phyloP scores from a whole-genome alignment of 2,797 vertebrate species.

The Anniella stebbinsi region DNA sequence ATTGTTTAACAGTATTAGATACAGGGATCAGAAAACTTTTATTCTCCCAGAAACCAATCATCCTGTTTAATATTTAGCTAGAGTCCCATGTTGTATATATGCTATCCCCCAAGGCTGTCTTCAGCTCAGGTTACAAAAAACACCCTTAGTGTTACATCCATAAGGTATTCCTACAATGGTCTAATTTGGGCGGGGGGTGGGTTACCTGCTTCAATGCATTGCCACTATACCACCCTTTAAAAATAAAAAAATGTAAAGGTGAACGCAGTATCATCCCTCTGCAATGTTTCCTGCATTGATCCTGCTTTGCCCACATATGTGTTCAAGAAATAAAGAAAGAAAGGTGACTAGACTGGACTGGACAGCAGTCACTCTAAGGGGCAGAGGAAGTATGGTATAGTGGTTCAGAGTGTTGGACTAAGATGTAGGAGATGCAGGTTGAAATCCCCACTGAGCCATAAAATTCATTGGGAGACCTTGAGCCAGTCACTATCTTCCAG shows the following conservation, averaged over 20 bases:
- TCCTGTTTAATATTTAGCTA: neutral
- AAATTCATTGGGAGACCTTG: neutral
- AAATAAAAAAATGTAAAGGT: neutral
- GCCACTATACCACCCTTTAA: neutral
- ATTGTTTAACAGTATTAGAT: neutral
- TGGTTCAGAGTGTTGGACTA: neutral
- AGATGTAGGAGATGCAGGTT: neutral
- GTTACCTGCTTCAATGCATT: neutral
- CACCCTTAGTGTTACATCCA: neutral
- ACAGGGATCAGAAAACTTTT: neutral
- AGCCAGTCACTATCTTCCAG: neutral
- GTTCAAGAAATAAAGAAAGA: neutral
- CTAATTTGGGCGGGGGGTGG: neutral
- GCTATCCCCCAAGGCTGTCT: neutral
- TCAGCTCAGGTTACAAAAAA: neutral
- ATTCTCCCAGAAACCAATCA: constrained; percentile 13
- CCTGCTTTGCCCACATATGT: too few species aligned
- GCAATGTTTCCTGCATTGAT: neutral
- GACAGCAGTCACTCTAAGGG: neutral
- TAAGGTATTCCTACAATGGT: neutral
- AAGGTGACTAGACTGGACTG: neutral
- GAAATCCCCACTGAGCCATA: neutral
- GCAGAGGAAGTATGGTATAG: neutral
- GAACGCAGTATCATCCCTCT: too few species aligned
- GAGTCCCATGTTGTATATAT: neutral